Evolutionary conservation across 1,140 invertebrate species (phyloP), one percentile per base, ranked within the genome.

Genomic region (Heliconius hewitsoni): DNA sequence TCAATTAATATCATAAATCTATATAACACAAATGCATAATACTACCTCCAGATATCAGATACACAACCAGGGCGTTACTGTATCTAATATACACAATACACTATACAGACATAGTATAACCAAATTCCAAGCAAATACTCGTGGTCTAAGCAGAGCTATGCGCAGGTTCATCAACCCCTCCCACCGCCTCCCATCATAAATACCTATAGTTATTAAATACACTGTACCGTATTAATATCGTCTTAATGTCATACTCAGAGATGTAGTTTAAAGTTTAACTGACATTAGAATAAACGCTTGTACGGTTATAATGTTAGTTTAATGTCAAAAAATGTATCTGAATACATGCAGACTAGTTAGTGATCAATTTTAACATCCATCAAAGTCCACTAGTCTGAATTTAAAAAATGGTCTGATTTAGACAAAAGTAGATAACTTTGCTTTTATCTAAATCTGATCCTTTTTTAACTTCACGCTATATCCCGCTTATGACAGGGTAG

Each of bases 161-260:
- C 84, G 87, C 88, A 85, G 86, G 90, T 93, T 93, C 91, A 91
- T 93, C 91, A 91, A 90, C 87, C 89, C 76, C 82, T 66, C 81
- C 79, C 71, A 71, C 73, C 77, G 71, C 81, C 76, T 78, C 72
- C 83, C 66, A 70, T 76, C 73, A 83, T 83, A 80, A 81, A 78
- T 81, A 81, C 80, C 76, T 81, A 81, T 76, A 55, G 23, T 73
- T 76, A 81, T 71, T 78, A 78, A 57, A 78, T 74, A 74, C 60
- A 55, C 60, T 66, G 60, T 66, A 6, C 19, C 57, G 57, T 27
- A 66, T 30, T 66, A 66, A 16, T 27, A 66, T 16, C 27, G 60
- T 66, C 60, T 66, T 30, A 11, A 4, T 27, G 27, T 30, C 9
- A 66, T 1, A 66, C 60, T 66, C 60, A 27, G 23, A 30, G 60